Percentiles rank a stretch among this genome's conserved stretches.
phyloP scores from a whole-genome alignment of 2,797 vertebrate species.

The Lutjanus campechanus region DNA sequence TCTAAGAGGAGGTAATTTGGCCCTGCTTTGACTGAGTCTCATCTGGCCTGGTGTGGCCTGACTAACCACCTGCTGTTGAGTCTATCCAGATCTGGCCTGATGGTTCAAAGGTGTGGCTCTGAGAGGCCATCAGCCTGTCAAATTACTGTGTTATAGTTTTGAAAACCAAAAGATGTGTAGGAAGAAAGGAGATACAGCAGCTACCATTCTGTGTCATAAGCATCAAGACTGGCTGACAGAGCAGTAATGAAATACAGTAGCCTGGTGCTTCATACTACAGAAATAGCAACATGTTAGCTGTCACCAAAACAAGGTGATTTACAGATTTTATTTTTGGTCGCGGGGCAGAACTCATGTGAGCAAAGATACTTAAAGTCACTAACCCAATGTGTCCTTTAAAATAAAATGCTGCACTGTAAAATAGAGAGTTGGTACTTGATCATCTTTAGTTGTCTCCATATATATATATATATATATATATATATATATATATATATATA shows the following conservation, averaged over 20 bases:
- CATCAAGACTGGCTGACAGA: slow-evolving; percentile 58
- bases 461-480: too few relatives aligned
- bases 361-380: slow-evolving; percentile 25
- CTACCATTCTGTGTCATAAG: slow-evolving; percentile 36
- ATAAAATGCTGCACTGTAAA: slow-evolving; percentile 29
- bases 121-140: background rate
- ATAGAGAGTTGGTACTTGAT: slow-evolving; percentile 19
- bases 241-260: slow-evolving; percentile 76
- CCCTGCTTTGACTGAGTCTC: slow-evolving; percentile 31
- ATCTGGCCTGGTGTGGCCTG: slow-evolving; percentile 37
- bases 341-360: slow-evolving; percentile 35
- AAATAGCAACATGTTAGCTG: slow-evolving; percentile 78
- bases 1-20: slow-evolving; percentile 45
- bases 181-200: slow-evolving; percentile 17
- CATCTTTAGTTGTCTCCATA: background rate
- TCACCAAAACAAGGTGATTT: slow-evolving; percentile 75
- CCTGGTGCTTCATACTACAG: slow-evolving; percentile 61
- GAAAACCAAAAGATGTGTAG: background rate
- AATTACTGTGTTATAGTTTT: background rate
- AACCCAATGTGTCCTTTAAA: slow-evolving; percentile 34
- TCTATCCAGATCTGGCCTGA: slow-evolving; percentile 30
- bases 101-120: slow-evolving; percentile 10
- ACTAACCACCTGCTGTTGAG: slow-evolving; percentile 55
- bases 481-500: too few relatives aligned
- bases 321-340: slow-evolving; percentile 73